These are phyloP conservation scores for Aporophyla nigra DNA, from an alignment of 2,888 invertebrate genomes.

Conservation along the genomic window DNA sequence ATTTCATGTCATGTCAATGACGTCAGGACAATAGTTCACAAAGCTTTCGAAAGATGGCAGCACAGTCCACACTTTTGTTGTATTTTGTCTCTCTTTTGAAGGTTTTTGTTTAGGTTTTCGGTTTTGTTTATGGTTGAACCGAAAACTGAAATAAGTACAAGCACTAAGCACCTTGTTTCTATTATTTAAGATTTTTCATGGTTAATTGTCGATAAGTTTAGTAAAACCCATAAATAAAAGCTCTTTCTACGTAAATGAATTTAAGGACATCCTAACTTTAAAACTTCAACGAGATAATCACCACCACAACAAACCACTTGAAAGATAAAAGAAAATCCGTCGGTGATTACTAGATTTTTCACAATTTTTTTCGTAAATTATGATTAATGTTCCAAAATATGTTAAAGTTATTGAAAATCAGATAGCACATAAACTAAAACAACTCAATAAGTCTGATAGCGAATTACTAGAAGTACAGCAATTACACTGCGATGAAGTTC, in stretches of 20 bases:
- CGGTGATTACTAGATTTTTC: neutral
- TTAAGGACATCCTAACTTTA: neutral
- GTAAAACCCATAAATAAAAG: neutral
- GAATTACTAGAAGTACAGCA: conserved; percentile 81
- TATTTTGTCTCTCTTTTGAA: conserved; percentile 1
- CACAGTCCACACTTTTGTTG: conserved; percentile 37
- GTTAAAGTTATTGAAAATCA: conserved; percentile 78
- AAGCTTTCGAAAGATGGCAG: conserved; percentile 76
- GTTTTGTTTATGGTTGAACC: conserved; percentile 44
- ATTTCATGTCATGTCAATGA: conserved; percentile 85
- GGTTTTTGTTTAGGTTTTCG: conserved; percentile 12
- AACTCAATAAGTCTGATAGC: conserved; percentile 73
- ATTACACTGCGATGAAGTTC: conserved; percentile 77
- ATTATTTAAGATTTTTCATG: neutral
- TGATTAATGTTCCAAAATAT: conserved; percentile 77
- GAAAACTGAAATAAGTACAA: neutral
- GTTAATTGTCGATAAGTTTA: neutral
- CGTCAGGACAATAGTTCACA: conserved; percentile 80
- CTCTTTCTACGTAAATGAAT: neutral
- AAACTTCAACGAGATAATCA: conserved; percentile 74
- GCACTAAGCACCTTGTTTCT: too few species aligned
- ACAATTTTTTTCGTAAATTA: conserved; percentile 34
- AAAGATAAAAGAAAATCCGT: conserved; percentile 49
- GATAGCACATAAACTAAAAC: conserved; percentile 74
- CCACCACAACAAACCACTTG: conserved; percentile 76